Evolutionary conservation across 2,888 invertebrate genomes (phyloP), one percentile per base, ranked within the genome.

Genomic region (Auanema sp.): DNA sequence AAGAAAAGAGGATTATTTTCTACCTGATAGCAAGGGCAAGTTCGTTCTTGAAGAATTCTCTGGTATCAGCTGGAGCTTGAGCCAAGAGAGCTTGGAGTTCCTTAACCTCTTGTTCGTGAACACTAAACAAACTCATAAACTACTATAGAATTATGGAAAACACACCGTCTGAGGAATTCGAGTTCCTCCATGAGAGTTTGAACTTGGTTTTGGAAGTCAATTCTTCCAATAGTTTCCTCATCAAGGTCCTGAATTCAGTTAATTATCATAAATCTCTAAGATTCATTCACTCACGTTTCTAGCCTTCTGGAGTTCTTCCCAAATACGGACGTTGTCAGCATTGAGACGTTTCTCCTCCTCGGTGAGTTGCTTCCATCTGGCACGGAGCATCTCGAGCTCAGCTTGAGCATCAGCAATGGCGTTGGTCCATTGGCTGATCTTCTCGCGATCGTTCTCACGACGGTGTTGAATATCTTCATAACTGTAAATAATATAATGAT

Each of bases 1-100:
- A 51, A 14, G 12, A 47, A 55, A 47, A 21, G n/a, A 12, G n/a
- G n/a, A 43, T 11, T 43, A 12, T 43, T 12, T 47, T 21, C 47
- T 47, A 86, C 51, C 85, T 80, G 72, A 87, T 85, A 58, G 86
- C 86, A 71, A 86, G 83, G 14, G 85, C 84, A 72, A 87, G 78
- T 75, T 87, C 87, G 79, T 85, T 87, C 84, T 86, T 86, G 86
- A 87, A 87, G 83, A 83, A 83, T 67, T 84, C 84, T 55, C 81
- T 71, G 24, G 83, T 83, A 66, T 84, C 83, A 43, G 81, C 81
- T 12, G 83, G 83, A 41, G 83, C 80, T 60, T 80, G 81, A 10
- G 79, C 78, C 41, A 84, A 69, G 33, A 84, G 79, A 40, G 84
- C 83, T 61, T 83, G 79, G 49, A 84, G 73, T 60, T 84, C 83